These are phyloP conservation scores for Gymnosoma rotundatum DNA, from an alignment of 2,888 invertebrate species.

Conservation along the genomic window DNA sequence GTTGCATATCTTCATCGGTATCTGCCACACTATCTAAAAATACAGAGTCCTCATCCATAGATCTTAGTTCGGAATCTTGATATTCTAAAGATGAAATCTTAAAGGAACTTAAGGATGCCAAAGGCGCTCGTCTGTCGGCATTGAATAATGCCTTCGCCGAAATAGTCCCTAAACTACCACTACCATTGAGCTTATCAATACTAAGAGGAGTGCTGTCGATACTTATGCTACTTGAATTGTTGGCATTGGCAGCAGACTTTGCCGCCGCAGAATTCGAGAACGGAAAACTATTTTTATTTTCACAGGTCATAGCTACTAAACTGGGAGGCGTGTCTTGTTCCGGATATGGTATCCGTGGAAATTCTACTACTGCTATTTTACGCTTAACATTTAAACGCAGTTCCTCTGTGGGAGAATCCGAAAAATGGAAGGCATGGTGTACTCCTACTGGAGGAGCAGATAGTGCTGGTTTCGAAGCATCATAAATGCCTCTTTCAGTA, in stretches of 20 bases:
- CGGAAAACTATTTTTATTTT: constrained; percentile 79
- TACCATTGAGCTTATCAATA: constrained; percentile 77
- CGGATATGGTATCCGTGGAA: constrained; percentile 73
- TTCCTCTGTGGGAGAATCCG: constrained; percentile 78
- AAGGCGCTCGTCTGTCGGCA: constrained; percentile 86
- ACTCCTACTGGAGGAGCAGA: constrained; percentile 67
- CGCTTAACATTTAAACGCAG: constrained; percentile 78
- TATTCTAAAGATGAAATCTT: constrained; percentile 87
- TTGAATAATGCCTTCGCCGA: constrained; percentile 79
- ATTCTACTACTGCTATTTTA: constrained; percentile 78
- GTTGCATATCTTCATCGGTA: constrained; percentile 92
- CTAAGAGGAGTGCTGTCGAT: constrained; percentile 78
- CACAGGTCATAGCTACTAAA: constrained; percentile 67
- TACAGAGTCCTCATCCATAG: constrained; percentile 92
- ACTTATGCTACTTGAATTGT: constrained; percentile 78
- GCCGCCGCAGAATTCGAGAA: constrained; percentile 75
- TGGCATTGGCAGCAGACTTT: constrained; percentile 75
- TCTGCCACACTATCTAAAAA: constrained; percentile 88
- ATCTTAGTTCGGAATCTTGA: constrained; percentile 88
- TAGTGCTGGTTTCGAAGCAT: constrained; percentile 51
- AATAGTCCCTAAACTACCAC: constrained; percentile 77
- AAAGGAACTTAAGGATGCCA: constrained; percentile 91
- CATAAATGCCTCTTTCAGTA: constrained; percentile 62
- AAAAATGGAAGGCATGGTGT: constrained; percentile 75
- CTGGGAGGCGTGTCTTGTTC: constrained; percentile 69